phyloP scores from a whole-genome alignment of 2,113 vertebrate species.

The Campylomormyrus tamandua region DNA sequence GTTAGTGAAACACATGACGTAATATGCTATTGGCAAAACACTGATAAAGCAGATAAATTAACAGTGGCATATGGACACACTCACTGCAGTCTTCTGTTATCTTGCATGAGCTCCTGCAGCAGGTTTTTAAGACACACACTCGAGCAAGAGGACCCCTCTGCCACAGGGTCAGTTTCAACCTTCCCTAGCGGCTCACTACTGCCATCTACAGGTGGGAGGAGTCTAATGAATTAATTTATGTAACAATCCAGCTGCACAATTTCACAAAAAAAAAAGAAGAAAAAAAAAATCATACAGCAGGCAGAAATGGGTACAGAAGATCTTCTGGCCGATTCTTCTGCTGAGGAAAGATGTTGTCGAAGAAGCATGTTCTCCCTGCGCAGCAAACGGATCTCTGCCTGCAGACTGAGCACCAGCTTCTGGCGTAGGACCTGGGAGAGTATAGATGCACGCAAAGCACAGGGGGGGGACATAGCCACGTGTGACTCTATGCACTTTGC shows the following conservation, averaged over 20 bases:
- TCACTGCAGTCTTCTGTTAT: constrained; percentile 59
- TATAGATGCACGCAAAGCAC: neutral
- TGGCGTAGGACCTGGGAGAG: constrained; percentile 35
- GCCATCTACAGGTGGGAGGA: neutral
- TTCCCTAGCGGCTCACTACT: neutral
- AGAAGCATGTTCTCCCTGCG: constrained; percentile 54
- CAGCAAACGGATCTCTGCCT: constrained; percentile 48
- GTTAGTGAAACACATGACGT: neutral
- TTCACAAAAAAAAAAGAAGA: neutral
- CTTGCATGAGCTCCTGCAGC: constrained; percentile 59
- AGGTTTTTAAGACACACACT: constrained; percentile 51
- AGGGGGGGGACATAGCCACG: neutral
- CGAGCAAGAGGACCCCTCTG: constrained; percentile 14
- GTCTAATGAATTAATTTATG: neutral
- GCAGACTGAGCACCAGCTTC: constrained; percentile 42
- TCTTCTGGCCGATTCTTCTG: neutral
- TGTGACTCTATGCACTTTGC: neutral
- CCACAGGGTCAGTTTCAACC: neutral
- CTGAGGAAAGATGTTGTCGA: constrained; percentile 48
- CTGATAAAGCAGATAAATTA: neutral
- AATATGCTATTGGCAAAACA: neutral
- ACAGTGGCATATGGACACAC: neutral
- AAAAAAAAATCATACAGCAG: neutral
- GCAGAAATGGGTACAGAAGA: neutral
- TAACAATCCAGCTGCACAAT: neutral